Evolutionary conservation across 2,888 invertebrate species (phyloP).

Genomic region (Agelastica alni): DNA sequence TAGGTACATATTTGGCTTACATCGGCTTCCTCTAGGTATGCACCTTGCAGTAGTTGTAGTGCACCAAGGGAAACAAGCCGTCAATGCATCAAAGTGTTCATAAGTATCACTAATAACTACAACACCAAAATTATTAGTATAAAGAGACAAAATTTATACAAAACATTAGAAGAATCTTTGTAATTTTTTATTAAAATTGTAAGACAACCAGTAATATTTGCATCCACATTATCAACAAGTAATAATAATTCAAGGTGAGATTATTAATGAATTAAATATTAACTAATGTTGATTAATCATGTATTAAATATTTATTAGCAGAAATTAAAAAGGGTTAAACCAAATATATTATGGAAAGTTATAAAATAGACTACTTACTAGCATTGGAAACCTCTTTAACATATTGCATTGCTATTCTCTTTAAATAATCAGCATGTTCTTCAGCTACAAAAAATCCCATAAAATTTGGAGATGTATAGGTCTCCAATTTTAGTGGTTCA

Average conservation of each 20-base stretch:
- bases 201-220: too few relatives aligned
- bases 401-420: conserved; percentile 77
- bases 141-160: too few relatives aligned
- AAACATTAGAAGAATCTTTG: too few relatives aligned
- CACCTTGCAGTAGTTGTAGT: conserved; percentile 65
- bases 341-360: too few relatives aligned
- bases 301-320: too few relatives aligned
- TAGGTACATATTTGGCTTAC: conserved; percentile 56
- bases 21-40: conserved; percentile 66
- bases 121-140: conserved; percentile 45
- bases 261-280: too few relatives aligned
- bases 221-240: too few relatives aligned
- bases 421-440: conserved; percentile 78
- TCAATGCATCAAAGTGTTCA: conserved; percentile 75
- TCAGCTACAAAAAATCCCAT: conserved; percentile 89
- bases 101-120: conserved; percentile 72
- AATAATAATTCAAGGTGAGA: too few relatives aligned
- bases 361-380: conserved; percentile 62
- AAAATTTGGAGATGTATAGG: conserved; percentile 85
- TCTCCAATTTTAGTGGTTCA: conserved; percentile 73
- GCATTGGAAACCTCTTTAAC: conserved; percentile 78
- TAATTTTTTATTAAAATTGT: too few relatives aligned
- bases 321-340: too few relatives aligned
- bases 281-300: too few relatives aligned
- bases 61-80: conserved; percentile 80